These are phyloP conservation scores for Timema podura DNA, from an alignment of 2,888 invertebrate genomes.

Conservation along the genomic window DNA sequence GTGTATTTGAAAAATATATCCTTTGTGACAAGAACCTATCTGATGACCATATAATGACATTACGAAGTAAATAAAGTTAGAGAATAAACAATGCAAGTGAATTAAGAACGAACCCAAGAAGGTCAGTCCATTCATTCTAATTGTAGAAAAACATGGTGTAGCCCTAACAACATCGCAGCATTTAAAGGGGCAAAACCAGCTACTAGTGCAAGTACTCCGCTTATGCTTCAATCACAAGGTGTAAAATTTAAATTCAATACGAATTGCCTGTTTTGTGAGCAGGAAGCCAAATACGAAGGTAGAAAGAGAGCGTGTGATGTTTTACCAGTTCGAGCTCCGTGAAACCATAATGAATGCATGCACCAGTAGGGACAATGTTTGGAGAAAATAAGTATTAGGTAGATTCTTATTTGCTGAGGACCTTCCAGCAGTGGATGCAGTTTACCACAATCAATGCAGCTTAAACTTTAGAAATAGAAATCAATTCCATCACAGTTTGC, in stretches of 20 bases:
- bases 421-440: background rate
- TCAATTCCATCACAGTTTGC: background rate
- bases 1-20: background rate
- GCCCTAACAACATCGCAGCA: no score
- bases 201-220: background rate
- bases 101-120: no score
- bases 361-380: background rate
- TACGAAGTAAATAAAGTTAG: background rate
- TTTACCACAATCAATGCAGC: background rate
- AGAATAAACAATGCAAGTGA: no score
- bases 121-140: no score
- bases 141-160: no score
- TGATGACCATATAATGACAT: slow-evolving; percentile 8
- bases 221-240: background rate
- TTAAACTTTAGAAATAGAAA: no score
- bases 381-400: background rate
- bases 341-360: slow-evolving; percentile 2
- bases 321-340: background rate
- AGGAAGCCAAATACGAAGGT: background rate
- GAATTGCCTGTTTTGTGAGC: slow-evolving; percentile 10
- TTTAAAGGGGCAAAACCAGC: no score
- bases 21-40: background rate
- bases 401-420: slow-evolving; percentile 7
- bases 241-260: background rate
- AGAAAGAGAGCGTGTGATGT: background rate